These are phyloP conservation scores for Cynodonichthys magdalenae DNA, from an alignment of 2,797 vertebrate species.

Conservation along the genomic window DNA sequence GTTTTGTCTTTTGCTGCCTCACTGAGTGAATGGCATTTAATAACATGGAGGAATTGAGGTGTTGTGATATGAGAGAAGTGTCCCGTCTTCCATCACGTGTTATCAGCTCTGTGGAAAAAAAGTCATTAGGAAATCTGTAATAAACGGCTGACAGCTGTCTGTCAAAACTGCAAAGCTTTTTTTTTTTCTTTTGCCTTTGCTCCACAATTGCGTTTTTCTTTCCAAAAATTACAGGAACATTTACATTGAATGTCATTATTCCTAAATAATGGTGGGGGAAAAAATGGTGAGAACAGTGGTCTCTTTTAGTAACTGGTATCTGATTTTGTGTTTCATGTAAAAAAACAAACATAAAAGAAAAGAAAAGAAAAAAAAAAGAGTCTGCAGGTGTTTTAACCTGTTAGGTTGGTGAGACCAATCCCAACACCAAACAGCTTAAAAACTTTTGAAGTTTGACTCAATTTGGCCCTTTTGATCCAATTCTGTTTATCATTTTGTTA, in stretches of 20 bases:
- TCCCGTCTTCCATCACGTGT: constrained; percentile 40
- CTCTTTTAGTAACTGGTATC: no score
- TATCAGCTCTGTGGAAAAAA: constrained; percentile 44
- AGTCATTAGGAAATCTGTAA: constrained; percentile 55
- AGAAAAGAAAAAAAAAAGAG: no score
- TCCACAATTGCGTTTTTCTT: constrained; percentile 55
- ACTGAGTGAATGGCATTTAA: constrained; percentile 53
- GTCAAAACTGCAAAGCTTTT: constrained; percentile 47
- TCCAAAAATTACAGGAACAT: constrained; percentile 14
- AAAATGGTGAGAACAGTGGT: no score
- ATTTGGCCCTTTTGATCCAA: no score
- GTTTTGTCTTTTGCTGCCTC: constrained; percentile 23
- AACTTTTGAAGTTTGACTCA: no score
- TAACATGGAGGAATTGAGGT: constrained; percentile 55
- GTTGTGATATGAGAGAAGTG: constrained; percentile 55
- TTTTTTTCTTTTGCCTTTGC: constrained; percentile 56
- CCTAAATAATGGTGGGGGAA: no score
- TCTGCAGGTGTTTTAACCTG: no score
- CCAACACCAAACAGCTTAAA: no score
- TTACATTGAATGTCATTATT: background rate
- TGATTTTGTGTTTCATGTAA: no score
- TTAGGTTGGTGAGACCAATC: no score
- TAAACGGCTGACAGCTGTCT: constrained; percentile 72
- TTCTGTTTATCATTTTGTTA: no score
- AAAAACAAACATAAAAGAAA: no score